Evolutionary conservation across 2,113 vertebrate genomes (phyloP).

Genomic region (Hydropotes inermis): DNA sequence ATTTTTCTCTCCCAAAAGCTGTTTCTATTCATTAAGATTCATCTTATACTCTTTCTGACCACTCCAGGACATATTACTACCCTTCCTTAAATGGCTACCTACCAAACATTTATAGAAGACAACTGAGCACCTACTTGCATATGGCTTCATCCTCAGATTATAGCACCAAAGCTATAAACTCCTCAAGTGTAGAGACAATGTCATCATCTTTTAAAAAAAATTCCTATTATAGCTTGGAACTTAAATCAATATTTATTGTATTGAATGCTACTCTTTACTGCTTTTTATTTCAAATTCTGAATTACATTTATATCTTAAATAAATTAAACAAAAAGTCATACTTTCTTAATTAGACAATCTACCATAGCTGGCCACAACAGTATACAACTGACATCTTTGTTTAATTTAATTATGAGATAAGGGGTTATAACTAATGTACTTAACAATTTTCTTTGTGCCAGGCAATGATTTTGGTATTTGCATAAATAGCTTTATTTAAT

Average conservation of each 20-base stretch:
- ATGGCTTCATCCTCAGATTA: not conserved
- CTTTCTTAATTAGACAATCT: conserved; percentile 22
- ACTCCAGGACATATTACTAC: not conserved
- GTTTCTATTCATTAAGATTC: not conserved
- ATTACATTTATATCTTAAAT: conserved; percentile 13
- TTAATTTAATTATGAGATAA: conserved; percentile 38
- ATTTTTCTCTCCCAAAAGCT: not conserved
- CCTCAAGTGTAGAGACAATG: not conserved
- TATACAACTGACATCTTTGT: not conserved
- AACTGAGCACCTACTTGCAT: not conserved
- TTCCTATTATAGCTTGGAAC: not conserved
- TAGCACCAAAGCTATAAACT: not conserved
- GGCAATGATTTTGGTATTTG: not conserved
- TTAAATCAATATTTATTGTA: not conserved
- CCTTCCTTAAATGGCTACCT: not conserved
- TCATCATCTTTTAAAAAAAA: not conserved
- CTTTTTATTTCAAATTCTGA: not conserved
- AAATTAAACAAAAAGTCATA: conserved; percentile 23
- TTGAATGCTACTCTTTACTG: not conserved
- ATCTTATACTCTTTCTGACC: not conserved
- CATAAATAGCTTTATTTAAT: conserved; percentile 50
- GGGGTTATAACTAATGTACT: not conserved
- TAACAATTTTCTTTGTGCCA: conserved; percentile 5
- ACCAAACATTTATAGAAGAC: not conserved
- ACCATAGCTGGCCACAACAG: conserved; percentile 1